Evolutionary conservation across 2,888 invertebrate species (phyloP), one percentile per base, ranked within the genome.

Genomic region (Polydrusus cervinus): DNA sequence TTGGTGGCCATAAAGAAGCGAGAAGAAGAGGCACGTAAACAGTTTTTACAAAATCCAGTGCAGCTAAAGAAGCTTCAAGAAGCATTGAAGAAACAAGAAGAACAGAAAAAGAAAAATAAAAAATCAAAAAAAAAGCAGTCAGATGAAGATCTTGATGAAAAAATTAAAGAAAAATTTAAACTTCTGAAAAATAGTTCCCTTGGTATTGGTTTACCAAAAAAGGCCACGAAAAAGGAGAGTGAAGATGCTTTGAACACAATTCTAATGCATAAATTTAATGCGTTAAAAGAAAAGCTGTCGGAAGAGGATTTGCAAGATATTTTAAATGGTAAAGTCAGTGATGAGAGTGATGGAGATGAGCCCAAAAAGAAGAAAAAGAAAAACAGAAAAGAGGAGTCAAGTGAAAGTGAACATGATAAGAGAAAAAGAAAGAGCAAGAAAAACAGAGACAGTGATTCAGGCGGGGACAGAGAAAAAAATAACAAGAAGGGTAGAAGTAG

Each of bases 21-120:
- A 70, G 97, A 98, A 88, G 92, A 97, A 84, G 97, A 98, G 83
- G 94, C 95, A 0, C 89, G 95, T 49, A 92, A 93, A 74, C 93
- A 95, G 74, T 89, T 98, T 43, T 86, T 98, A 3, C 95, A 96
- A 82, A 98, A 98, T 89, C 98, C 98, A 0, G 91, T 98, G 0
- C 96, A 96, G 86, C 88, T 98, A 80, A 96, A 96, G 79, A 93
- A 94, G 83, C 88, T 98, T 0, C 92, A 96, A 81, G 92, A 95
- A 83, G 89, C 96, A 82, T 91, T 97, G 76, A 89, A 91, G 82
- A 89, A 89, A 61, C 89, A 89, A 83, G 86, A 88, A 78, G 83
- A 82, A 53, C 90, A 90, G 81, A 88, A 85, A 80, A 89, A 87
- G 80, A 88, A 86, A 81, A 88, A 86, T 55, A 87, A 85, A 68